A percentile compares a stretch with the other conserved stretches of the same genome.
These are phyloP conservation scores for Caenorhabditis sp. DNA, from an alignment of 2,888 invertebrate genomes.

Conservation along the genomic window DNA sequence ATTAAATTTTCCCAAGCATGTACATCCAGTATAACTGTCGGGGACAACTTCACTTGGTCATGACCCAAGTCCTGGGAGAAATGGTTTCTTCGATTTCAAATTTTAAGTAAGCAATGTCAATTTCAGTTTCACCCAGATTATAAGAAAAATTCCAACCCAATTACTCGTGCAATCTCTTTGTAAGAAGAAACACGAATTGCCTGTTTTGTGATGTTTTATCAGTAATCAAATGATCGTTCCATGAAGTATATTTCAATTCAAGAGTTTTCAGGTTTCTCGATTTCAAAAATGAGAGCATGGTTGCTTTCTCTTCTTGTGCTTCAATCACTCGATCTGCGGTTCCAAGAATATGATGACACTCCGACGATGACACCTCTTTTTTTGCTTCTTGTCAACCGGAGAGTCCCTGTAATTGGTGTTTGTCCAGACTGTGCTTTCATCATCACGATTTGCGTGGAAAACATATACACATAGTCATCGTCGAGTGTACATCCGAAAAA, in stretches of 20 bases:
- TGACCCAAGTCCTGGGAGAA: no score
- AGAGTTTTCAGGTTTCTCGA: neutral
- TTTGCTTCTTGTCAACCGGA: neutral
- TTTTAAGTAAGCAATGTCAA: no score
- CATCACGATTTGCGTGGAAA: no score
- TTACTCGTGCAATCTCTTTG: no score
- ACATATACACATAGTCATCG: constrained; percentile 20
- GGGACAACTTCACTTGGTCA: no score
- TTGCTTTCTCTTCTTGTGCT: neutral
- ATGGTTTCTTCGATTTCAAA: no score
- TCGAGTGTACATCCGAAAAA: constrained; percentile 38
- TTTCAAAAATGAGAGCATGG: no score
- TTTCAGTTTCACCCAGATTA: no score
- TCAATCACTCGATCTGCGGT: neutral
- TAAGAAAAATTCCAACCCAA: no score
- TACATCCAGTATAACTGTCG: no score
- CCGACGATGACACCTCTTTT: neutral
- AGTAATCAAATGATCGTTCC: neutral
- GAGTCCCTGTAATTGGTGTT: neutral
- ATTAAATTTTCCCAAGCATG: no score
- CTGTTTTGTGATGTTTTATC: constrained; percentile 1
- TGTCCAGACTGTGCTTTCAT: constrained; percentile 17
- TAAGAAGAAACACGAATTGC: no score
- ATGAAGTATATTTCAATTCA: neutral
- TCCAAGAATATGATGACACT: neutral